phyloP scores from a whole-genome alignment of 2,113 vertebrate species.

The Caranx ignobilis region DNA sequence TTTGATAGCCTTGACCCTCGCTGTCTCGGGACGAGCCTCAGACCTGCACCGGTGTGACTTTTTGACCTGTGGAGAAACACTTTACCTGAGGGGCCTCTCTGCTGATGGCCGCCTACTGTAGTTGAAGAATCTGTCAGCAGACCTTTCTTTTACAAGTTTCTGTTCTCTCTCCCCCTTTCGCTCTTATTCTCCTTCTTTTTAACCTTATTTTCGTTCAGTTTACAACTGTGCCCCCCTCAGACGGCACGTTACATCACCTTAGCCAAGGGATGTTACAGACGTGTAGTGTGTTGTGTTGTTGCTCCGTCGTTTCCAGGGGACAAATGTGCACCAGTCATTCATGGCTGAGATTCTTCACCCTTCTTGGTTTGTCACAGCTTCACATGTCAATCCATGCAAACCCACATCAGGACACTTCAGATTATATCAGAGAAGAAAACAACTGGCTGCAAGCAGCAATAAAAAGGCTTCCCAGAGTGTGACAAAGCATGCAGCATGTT shows the following conservation, averaged over 20 bases:
- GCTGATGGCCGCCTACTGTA: not conserved
- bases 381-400: not conserved
- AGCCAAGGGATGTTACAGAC: not conserved
- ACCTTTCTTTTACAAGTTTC: not conserved
- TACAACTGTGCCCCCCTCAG: not conserved
- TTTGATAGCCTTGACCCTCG: not conserved
- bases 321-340: not conserved
- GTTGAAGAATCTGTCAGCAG: slow-evolving; percentile 19
- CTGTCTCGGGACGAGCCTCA: not conserved
- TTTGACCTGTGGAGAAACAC: slow-evolving; percentile 5
- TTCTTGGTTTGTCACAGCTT: not conserved
- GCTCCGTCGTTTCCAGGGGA: not conserved
- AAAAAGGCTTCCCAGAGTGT: too few relatives aligned
- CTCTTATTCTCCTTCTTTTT: too few relatives aligned
- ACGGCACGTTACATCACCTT: not conserved
- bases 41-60: slow-evolving; percentile 11
- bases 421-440: slow-evolving; percentile 1
- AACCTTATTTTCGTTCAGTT: not conserved
- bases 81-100: not conserved
- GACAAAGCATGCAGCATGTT: too few relatives aligned
- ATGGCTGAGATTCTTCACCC: not conserved
- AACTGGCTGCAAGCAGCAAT: too few relatives aligned
- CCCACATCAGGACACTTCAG: not conserved
- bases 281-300: not conserved
- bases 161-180: not conserved